phyloP scores from a whole-genome alignment of 2,113 vertebrate genomes.

The Tiliqua scincoides region DNA sequence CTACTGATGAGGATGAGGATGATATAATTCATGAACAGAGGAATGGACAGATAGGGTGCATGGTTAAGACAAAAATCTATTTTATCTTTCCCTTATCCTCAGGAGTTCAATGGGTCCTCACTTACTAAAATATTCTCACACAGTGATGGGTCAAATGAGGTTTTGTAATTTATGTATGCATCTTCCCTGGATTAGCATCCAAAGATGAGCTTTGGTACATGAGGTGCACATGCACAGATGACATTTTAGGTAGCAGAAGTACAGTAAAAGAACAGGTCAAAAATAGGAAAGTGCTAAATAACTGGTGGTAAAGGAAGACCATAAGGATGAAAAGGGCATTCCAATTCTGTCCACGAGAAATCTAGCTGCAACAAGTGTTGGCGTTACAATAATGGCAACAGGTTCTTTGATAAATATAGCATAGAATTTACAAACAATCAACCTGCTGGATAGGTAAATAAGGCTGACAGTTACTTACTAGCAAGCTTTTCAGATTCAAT shows the following conservation, averaged over 20 bases:
- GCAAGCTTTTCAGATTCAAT: constrained; percentile 89
- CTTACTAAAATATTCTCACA: background rate
- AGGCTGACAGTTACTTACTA: constrained; percentile 78
- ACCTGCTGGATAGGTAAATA: background rate
- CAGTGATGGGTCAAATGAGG: background rate
- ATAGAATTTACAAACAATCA: background rate
- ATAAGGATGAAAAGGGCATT: too few relatives aligned
- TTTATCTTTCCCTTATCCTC: background rate
- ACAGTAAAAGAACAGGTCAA: background rate
- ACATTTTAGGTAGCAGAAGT: background rate
- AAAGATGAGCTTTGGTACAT: background rate
- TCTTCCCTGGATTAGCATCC: background rate
- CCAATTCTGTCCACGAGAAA: background rate
- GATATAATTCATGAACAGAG: background rate
- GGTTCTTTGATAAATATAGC: background rate
- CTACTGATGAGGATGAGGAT: too few relatives aligned
- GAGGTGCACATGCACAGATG: background rate
- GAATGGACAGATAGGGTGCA: background rate
- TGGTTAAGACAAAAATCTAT: background rate
- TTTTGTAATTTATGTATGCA: background rate
- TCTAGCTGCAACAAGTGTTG: background rate
- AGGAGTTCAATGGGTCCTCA: background rate
- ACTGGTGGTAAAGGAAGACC: background rate
- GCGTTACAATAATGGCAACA: background rate
- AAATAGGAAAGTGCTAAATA: background rate